These are phyloP conservation scores for Eristalinus aeneus DNA, from an alignment of 2,888 invertebrate genomes.

Conservation along the genomic window DNA sequence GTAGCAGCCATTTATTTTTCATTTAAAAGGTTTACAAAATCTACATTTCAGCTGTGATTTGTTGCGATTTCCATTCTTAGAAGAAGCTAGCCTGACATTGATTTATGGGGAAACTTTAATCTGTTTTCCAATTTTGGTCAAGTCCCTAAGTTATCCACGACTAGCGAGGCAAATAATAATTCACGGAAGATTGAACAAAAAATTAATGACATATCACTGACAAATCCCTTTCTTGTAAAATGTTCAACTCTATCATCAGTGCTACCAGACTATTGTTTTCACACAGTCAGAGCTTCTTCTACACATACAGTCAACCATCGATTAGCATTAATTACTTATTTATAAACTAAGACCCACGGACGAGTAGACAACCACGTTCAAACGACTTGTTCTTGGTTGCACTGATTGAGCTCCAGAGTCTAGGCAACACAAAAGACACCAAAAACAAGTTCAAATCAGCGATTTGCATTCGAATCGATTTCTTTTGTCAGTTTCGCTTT, in stretches of 20 bases:
- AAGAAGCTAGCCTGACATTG: too few species aligned
- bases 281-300: neutral
- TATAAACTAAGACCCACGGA: neutral
- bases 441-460: neutral
- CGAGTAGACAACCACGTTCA: neutral
- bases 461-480: slow-evolving; percentile 1
- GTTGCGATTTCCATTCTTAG: too few species aligned
- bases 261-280: too few species aligned
- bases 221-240: neutral
- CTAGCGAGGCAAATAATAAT: too few species aligned
- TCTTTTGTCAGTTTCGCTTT: neutral
- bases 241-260: neutral
- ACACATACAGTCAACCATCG: neutral
- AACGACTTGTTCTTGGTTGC: neutral
- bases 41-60: too few species aligned
- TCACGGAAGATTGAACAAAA: too few species aligned
- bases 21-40: too few species aligned
- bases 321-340: neutral
- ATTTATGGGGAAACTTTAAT: too few species aligned
- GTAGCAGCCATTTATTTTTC: too few species aligned
- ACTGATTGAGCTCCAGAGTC: neutral
- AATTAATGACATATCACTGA: too few species aligned
- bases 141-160: too few species aligned
- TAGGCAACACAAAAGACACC: neutral
- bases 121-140: too few species aligned